Base-by-base conservation (phyloP, 2,888 invertebrate species). In the Scaptomyza cyrtandrae region DNA sequence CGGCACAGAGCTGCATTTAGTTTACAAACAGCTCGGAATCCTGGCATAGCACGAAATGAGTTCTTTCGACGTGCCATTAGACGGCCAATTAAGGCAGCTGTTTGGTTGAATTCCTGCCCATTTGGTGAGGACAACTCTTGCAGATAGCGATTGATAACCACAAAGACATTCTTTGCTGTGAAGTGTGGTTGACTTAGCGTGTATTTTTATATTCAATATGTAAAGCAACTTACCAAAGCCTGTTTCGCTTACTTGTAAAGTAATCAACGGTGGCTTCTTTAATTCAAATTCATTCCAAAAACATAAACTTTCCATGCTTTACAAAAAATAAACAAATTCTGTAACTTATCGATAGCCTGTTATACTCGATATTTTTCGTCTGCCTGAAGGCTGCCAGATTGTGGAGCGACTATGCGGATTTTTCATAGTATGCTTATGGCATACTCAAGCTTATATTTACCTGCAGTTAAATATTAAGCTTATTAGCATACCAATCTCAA, bases 11-110 rank as follows among this genome's bases (percentile, higher is more conserved):
- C 89, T 1, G 90, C 35, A 56, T 92, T 92, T 2, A 91, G 60
- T 61, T 92, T 92, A 19, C 88, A 85, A 4, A 91, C 65, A 3
- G 80, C 63, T 19, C 90, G 89, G 59, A 90, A 92, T 1, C 91
- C 91, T 9, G 78, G 82, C 88, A 92, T 88, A 16, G 76, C 78
- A 1, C 71, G 84, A 65, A 92, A 92, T 0, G 92, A 92, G 56
- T 90, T 91, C 56, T 90, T 90, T 0, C 92, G 88, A 1, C 91
- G 87, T 0, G 91, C 92, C 83, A 91, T 90, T 0, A 92, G 69
- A 1, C 92, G 87, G 1, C 90, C 90, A 35, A 91, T 82, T 29
- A 91, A 53, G 0, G 92, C 92, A 1, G 91, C 90, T 1, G 86
- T 81, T 52, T 91, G 74, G 6, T 81, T 76, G 16, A 91, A 88